Evolutionary conservation across 2,113 vertebrate genomes (phyloP).

Genomic region (Ascaphus truei): DNA sequence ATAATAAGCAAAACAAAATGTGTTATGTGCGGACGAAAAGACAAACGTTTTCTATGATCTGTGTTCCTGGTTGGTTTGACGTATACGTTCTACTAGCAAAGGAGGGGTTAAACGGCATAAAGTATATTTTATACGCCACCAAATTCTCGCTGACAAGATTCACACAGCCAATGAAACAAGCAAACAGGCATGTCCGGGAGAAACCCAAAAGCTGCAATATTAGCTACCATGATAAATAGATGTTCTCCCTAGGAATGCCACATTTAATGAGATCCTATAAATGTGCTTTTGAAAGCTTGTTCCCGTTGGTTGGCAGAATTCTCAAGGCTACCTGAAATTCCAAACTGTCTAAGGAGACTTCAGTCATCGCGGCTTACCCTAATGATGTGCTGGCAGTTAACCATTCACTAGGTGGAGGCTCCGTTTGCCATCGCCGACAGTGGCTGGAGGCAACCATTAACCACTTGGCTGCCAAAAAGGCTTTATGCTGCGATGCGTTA

Average conservation of each 20-base stretch:
- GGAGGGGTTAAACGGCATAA: background rate
- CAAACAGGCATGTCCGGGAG: conserved; percentile 2
- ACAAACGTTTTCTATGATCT: too few relatives aligned
- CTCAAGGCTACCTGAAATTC: conserved; percentile 22
- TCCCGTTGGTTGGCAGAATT: background rate
- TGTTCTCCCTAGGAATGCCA: background rate
- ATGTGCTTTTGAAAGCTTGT: conserved; percentile 6
- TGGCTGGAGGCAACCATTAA: too few relatives aligned
- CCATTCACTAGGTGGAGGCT: background rate
- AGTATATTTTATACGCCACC: conserved; percentile 15
- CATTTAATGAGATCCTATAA: conserved; percentile 31
- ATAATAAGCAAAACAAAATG: too few relatives aligned
- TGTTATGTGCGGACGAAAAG: too few relatives aligned
- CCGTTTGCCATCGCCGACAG: too few relatives aligned
- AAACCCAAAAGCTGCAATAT: background rate
- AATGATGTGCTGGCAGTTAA: background rate
- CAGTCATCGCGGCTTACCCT: background rate
- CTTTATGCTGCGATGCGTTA: too few relatives aligned
- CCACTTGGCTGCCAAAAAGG: too few relatives aligned
- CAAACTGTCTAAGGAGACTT: background rate
- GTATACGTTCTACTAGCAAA: too few relatives aligned
- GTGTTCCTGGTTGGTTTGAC: too few relatives aligned
- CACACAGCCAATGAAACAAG: conserved; percentile 13
- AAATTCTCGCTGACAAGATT: conserved; percentile 21
- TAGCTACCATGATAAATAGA: conserved; percentile 25